Percentiles rank a stretch among this genome's conserved stretches.
These are phyloP conservation scores for Oncorhynchus tshawytscha DNA, from an alignment of 2,113 vertebrate species.

Conservation along the genomic window DNA sequence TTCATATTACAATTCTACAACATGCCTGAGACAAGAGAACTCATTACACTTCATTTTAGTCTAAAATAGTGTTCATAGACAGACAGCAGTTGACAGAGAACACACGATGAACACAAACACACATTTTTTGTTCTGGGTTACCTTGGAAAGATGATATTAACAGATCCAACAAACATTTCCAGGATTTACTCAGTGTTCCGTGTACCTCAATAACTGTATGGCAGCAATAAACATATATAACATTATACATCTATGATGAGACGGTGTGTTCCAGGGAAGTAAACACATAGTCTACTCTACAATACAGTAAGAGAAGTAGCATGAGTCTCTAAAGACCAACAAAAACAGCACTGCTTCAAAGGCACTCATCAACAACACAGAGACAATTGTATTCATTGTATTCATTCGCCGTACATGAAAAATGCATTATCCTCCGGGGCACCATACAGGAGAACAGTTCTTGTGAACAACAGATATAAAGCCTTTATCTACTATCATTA, in stretches of 20 bases:
- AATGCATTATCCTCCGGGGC: background rate
- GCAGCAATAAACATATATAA: no score
- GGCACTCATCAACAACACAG: slow-evolving; percentile 14
- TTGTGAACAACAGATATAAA: slow-evolving; percentile 22
- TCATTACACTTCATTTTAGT: background rate
- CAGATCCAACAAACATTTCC: no score
- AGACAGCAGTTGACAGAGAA: no score
- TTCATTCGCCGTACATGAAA: background rate
- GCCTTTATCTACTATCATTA: slow-evolving; percentile 7
- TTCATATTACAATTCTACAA: slow-evolving; percentile 31
- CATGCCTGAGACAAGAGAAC: background rate
- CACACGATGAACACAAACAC: background rate
- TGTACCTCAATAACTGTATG: no score
- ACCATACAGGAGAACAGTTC: background rate
- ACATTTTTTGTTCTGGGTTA: no score
- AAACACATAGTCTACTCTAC: background rate
- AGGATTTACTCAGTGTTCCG: no score
- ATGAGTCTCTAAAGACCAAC: background rate
- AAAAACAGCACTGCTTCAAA: background rate
- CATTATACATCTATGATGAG: no score
- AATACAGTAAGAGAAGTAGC: background rate
- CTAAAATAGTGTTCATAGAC: background rate
- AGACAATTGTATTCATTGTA: slow-evolving; percentile 3
- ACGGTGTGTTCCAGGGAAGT: no score
- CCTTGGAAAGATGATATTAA: no score